Percentiles rank a stretch among this genome's conserved stretches.
Conservation (phyloP, 2,888 invertebrate genomes). For the Mystacides longicornis region DNA sequence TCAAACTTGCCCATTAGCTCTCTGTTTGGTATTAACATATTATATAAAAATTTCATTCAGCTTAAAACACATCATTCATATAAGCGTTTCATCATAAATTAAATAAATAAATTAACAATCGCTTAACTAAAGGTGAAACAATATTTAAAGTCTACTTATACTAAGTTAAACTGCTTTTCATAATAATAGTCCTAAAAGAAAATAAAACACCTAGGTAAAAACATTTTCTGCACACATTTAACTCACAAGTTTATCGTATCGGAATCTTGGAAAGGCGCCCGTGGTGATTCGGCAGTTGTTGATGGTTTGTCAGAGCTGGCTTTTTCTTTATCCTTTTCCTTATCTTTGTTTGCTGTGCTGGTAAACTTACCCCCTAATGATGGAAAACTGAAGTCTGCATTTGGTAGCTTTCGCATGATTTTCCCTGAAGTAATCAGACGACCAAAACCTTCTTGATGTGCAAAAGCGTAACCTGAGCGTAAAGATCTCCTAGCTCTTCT, state of each 20-base stretch:
- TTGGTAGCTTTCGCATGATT: conserved; percentile 84
- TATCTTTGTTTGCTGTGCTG: conserved; percentile 31
- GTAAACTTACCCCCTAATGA: conserved; percentile 51
- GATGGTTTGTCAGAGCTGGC: conserved; percentile 32
- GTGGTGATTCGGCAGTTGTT: conserved; percentile 30
- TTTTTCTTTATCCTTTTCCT: conserved; percentile 39
- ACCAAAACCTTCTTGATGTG: conserved; percentile 96
- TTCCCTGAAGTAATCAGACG: conserved; percentile 95
- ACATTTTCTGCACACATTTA: conserved; percentile 2
- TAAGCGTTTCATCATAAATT: no score
- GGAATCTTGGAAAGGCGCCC: conserved; percentile 65
- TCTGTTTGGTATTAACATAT: no score
- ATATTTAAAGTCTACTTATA: no score
- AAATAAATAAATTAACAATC: no score
- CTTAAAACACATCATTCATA: no score
- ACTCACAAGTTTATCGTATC: conserved; percentile 64
- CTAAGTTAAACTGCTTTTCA: no score
- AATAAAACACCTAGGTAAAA: no score
- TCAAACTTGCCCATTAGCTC: no score
- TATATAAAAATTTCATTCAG: no score
- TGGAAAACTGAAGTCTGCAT: conserved; percentile 68
- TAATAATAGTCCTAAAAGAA: no score
- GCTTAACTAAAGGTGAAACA: no score
- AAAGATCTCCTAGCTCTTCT: conserved; percentile 84
- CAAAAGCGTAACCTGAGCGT: conserved; percentile 96